phyloP scores from a whole-genome alignment of 2,797 vertebrate genomes.

The Melanotaenia parkinsoni region DNA sequence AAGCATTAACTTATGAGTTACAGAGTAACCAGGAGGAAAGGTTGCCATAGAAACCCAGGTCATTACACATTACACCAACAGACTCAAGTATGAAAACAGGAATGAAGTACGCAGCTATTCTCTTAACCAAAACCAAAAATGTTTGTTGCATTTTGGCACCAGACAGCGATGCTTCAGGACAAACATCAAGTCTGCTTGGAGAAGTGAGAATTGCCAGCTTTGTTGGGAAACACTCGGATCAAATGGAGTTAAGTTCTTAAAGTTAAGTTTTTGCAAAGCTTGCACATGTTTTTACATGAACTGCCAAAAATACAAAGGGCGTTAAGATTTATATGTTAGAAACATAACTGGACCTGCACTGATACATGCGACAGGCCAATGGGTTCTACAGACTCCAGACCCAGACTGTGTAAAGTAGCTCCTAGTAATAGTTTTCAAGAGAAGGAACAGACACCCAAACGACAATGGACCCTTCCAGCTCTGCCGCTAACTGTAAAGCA shows the following conservation, averaged over 20 bases:
- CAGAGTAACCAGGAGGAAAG: constrained; percentile 79
- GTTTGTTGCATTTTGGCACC: constrained; percentile 45
- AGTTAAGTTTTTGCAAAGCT: constrained; percentile 32
- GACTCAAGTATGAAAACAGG: constrained; percentile 61
- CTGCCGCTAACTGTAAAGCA: constrained; percentile 37
- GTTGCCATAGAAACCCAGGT: constrained; percentile 83
- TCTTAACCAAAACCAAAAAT: constrained; percentile 55
- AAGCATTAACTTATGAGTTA: constrained; percentile 83
- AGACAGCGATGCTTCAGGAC: constrained; percentile 38
- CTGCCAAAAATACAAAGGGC: constrained; percentile 1
- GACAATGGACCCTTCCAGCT: constrained; percentile 62
- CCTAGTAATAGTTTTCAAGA: constrained; percentile 70
- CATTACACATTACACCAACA: constrained; percentile 75
- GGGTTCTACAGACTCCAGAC: constrained; percentile 85
- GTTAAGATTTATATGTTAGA: constrained; percentile 1
- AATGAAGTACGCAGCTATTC: constrained; percentile 49
- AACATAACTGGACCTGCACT: background rate
- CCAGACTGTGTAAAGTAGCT: constrained; percentile 82
- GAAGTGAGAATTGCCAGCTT: constrained; percentile 14
- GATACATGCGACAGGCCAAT: constrained; percentile 66
- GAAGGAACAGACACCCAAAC: constrained; percentile 36
- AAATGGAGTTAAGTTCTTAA: constrained; percentile 13
- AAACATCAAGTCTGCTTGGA: constrained; percentile 21
- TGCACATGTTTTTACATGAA: background rate
- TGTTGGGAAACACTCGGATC: constrained; percentile 19